These are phyloP conservation scores for Thaumatotibia leucotreta DNA, from an alignment of 1,140 invertebrate species.

Conservation along the genomic window DNA sequence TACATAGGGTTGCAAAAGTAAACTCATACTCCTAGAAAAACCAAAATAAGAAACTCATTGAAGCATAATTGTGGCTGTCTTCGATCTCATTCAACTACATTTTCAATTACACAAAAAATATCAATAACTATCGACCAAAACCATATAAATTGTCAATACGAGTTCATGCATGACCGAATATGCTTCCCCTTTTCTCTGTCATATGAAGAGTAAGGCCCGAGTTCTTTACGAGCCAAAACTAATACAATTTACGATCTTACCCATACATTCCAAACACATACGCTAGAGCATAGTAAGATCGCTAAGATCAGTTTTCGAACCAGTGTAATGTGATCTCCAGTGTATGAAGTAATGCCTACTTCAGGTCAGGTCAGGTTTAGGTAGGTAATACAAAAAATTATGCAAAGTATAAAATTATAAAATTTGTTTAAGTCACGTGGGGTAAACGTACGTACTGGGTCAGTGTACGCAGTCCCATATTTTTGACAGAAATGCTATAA, in stretches of 20 bases:
- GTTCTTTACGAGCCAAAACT: slow-evolving; percentile 63
- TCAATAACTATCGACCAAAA: neutral
- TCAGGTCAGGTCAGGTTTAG: no score
- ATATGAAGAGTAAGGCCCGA: slow-evolving; percentile 42
- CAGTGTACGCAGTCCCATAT: no score
- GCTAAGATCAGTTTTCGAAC: neutral
- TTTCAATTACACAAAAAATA: neutral
- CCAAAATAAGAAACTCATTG: neutral
- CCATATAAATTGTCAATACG: neutral
- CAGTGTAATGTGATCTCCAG: neutral
- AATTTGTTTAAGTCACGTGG: no score
- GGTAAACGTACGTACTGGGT: no score
- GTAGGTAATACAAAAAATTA: no score
- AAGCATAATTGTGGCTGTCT: neutral
- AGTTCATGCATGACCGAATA: neutral
- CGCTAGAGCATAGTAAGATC: no score
- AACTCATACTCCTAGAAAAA: no score
- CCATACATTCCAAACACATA: no score
- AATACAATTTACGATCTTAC: slow-evolving; percentile 38
- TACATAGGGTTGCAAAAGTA: no score
- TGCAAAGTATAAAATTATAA: no score
- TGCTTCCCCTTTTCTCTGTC: neutral
- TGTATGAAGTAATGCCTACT: no score
- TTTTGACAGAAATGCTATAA: no score
- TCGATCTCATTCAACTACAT: neutral